phyloP scores from a whole-genome alignment of 2,888 invertebrate species.

The Mythimna loreyi region DNA sequence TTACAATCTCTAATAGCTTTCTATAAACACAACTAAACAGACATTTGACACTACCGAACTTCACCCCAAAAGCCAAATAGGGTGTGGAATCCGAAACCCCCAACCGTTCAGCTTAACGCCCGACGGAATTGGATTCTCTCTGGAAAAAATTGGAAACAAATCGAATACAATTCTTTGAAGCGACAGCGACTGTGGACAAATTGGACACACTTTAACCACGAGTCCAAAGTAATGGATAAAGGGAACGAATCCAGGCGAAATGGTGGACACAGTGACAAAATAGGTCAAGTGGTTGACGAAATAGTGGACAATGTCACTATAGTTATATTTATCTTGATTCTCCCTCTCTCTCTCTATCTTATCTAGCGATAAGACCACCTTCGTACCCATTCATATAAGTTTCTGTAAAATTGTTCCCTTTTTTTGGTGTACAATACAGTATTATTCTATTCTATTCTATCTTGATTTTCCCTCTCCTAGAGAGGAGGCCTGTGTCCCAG shows the following conservation, averaged over 20 bases:
- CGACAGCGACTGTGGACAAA: slow-evolving; percentile 30
- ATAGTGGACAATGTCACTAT: background rate
- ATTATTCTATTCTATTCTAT: too few species aligned
- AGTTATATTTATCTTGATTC: too few species aligned
- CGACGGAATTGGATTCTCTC: slow-evolving; percentile 23
- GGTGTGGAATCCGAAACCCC: slow-evolving; percentile 25
- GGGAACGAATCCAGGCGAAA: slow-evolving; percentile 1
- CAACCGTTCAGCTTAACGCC: slow-evolving; percentile 20
- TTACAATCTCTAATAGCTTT: too few species aligned
- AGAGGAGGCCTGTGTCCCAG: too few species aligned
- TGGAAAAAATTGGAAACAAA: slow-evolving; percentile 15
- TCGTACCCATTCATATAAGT: too few species aligned
- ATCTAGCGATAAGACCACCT: too few species aligned
- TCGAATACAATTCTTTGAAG: slow-evolving; percentile 24
- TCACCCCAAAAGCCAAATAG: slow-evolving; percentile 12
- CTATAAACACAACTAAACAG: background rate
- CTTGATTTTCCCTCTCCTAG: too few species aligned
- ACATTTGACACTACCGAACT: slow-evolving; percentile 3
- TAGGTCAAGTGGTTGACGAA: background rate
- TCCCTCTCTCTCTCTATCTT: too few species aligned
- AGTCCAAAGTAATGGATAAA: slow-evolving; percentile 19
- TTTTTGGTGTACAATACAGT: too few species aligned
- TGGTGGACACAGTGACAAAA: background rate
- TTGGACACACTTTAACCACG: slow-evolving; percentile 17
- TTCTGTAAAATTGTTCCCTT: too few species aligned